Conservation (phyloP, 2,888 invertebrate genomes). For the Leptopilina syphax region DNA sequence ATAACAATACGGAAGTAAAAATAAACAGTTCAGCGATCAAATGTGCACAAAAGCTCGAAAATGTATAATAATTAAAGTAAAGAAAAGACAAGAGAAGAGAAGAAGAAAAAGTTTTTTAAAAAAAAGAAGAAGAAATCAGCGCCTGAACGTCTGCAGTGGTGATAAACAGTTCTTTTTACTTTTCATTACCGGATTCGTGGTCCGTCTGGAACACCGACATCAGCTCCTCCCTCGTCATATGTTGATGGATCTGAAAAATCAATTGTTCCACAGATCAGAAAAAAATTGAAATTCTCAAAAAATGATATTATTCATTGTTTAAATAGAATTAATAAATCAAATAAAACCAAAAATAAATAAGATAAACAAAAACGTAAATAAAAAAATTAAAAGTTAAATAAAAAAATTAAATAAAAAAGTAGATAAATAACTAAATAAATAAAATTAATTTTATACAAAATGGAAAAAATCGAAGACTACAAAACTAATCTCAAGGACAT, state of each 20-base stretch:
- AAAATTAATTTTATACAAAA: too few species aligned
- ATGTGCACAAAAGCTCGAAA: not conserved
- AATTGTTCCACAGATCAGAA: conserved; percentile 45
- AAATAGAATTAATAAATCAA: conserved; percentile 30
- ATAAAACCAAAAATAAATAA: too few species aligned
- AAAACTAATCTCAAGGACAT: conserved; percentile 9
- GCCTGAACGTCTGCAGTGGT: conserved; percentile 40
- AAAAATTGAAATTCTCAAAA: conserved; percentile 9
- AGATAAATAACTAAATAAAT: too few species aligned
- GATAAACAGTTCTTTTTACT: conserved; percentile 45
- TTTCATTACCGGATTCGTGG: conserved; percentile 81
- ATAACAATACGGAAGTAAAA: too few species aligned
- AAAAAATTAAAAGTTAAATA: too few species aligned
- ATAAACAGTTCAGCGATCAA: too few species aligned
- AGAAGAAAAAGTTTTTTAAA: not conserved
- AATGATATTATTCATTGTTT: not conserved
- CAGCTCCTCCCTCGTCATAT: conserved; percentile 91
- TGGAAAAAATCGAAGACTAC: not conserved
- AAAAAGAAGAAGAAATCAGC: conserved; percentile 22
- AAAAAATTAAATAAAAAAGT: too few species aligned
- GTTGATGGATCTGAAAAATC: conserved; percentile 89
- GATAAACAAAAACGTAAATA: too few species aligned
- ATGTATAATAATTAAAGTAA: not conserved
- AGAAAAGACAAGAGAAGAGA: not conserved
- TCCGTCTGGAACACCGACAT: conserved; percentile 90